Percentiles rank a stretch among this genome's conserved stretches.
Evolutionary conservation across 2,888 invertebrate genomes (phyloP).

Genomic region (Gibbula magus): DNA sequence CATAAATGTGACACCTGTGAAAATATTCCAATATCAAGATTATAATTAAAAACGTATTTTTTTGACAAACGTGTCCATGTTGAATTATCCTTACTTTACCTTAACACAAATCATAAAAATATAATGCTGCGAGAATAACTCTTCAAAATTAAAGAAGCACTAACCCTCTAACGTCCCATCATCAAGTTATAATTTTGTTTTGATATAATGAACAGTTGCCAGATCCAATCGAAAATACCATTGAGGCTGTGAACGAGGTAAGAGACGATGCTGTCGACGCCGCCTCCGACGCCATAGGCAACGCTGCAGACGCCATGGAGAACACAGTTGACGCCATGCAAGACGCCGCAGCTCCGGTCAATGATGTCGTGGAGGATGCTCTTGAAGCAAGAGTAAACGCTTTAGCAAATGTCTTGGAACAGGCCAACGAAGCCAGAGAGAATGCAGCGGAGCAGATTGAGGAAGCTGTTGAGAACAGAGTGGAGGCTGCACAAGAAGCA

Average conservation of each 20-base stretch:
- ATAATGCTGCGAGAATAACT: too few relatives aligned
- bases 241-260: not conserved
- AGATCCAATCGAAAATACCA: not conserved
- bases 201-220: not conserved
- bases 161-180: too few relatives aligned
- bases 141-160: too few relatives aligned
- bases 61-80: too few relatives aligned
- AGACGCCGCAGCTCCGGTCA: not conserved
- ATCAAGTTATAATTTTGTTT: too few relatives aligned
- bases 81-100: too few relatives aligned
- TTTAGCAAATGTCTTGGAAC: slow-evolving; percentile 9
- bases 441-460: not conserved
- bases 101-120: too few relatives aligned
- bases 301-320: not conserved
- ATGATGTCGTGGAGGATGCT: slow-evolving; percentile 22
- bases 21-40: too few relatives aligned
- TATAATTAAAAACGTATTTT: too few relatives aligned
- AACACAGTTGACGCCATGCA: not conserved
- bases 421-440: not conserved
- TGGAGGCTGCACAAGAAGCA: not conserved
- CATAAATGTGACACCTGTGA: too few relatives aligned
- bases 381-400: slow-evolving; percentile 11
- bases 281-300: not conserved
- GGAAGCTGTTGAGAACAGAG: not conserved
- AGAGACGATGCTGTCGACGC: not conserved